Percentiles rank a stretch among this genome's conserved stretches.
phyloP scores from a whole-genome alignment of 2,888 invertebrate species.

The Cheilosia vernalis region DNA sequence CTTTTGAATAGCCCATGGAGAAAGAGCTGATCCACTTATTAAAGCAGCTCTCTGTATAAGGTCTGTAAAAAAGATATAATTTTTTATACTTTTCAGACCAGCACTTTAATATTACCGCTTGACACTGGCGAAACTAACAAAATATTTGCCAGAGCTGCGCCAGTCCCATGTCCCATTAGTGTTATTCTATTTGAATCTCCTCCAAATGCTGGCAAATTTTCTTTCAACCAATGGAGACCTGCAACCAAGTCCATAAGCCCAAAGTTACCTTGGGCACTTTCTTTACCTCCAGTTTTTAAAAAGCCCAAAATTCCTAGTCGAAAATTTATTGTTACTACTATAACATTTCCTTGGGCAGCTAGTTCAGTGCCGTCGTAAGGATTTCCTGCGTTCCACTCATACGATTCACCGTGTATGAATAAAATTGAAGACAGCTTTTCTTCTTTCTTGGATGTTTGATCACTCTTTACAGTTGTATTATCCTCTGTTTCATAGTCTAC shows the following conservation, averaged over 20 bases:
- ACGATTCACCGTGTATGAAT: conserved; percentile 97
- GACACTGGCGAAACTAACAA: conserved; percentile 97
- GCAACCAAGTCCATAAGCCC: conserved; percentile 96
- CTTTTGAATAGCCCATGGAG: conserved; percentile 95
- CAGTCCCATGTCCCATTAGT: conserved; percentile 97
- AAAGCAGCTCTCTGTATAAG: conserved; percentile 93
- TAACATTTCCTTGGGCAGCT: conserved; percentile 94
- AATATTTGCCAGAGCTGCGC: conserved; percentile 97
- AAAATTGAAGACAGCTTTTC: conserved; percentile 90
- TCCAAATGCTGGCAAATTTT: conserved; percentile 97
- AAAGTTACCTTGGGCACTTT: conserved; percentile 95
- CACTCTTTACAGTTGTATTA: not conserved
- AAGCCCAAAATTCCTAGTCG: conserved; percentile 94
- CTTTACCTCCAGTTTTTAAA: conserved; percentile 94
- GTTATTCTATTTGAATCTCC: conserved; percentile 97
- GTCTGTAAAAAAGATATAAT: conserved; percentile 86
- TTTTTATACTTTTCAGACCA: not conserved
- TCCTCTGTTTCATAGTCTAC: conserved; percentile 23
- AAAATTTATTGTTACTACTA: conserved; percentile 96
- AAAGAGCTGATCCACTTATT: conserved; percentile 94
- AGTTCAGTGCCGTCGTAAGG: conserved; percentile 98
- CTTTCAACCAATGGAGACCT: conserved; percentile 97
- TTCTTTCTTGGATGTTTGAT: not conserved
- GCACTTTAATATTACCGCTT: conserved; percentile 87
- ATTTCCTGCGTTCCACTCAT: conserved; percentile 98